A percentile compares a stretch with the other conserved stretches of the same genome.
Evolutionary conservation across 1,140 invertebrate genomes (phyloP).

Genomic region (Berghia stephanieae): DNA sequence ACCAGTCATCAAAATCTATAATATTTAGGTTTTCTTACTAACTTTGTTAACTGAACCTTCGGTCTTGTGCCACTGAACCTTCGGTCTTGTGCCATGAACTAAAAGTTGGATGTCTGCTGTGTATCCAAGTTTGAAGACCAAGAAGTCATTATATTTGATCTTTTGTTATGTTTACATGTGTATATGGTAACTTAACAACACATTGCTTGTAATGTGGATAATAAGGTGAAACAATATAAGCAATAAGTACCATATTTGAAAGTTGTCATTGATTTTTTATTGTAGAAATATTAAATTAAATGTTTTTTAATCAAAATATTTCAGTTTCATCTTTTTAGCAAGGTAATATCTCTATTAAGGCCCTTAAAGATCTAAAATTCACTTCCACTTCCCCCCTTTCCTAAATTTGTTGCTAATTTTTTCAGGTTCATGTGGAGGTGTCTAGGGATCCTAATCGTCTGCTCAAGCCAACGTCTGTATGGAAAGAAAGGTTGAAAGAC

Average conservation of each 20-base stretch:
- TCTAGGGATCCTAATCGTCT: conserved; percentile 54
- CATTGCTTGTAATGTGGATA: too few relatives aligned
- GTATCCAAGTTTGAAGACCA: too few relatives aligned
- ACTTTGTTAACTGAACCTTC: too few relatives aligned
- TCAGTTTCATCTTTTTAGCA: background rate
- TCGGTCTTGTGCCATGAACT: too few relatives aligned
- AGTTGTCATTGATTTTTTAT: background rate
- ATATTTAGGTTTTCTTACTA: background rate
- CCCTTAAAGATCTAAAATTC: too few relatives aligned
- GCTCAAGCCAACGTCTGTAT: conserved; percentile 55
- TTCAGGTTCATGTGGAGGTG: conserved; percentile 49
- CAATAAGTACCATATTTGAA: background rate
- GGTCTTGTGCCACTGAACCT: too few relatives aligned
- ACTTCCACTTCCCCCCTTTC: too few relatives aligned
- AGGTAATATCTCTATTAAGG: background rate
- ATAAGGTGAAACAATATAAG: background rate
- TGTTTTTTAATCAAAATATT: background rate
- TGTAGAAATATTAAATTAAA: background rate
- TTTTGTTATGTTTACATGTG: too few relatives aligned
- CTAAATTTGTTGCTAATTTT: background rate
- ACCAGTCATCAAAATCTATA: background rate
- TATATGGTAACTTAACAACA: too few relatives aligned
- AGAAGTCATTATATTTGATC: too few relatives aligned
- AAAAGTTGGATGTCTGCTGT: too few relatives aligned
- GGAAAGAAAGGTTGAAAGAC: conserved; percentile 55